These are phyloP conservation scores for Sycobia sp. DNA, from an alignment of 1,140 invertebrate genomes.

Conservation along the genomic window DNA sequence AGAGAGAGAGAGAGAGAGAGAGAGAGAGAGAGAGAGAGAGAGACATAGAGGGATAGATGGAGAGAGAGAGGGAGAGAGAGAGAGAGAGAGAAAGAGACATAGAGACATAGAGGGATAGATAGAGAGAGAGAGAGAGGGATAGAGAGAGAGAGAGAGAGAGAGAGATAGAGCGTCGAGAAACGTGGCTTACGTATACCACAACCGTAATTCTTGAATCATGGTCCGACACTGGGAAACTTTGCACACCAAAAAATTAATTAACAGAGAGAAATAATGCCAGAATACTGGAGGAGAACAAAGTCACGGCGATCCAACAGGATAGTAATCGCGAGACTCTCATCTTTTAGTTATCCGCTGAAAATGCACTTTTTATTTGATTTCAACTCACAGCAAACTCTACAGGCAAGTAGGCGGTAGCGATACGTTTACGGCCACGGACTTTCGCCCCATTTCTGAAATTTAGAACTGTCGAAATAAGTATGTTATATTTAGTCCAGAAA, in stretches of 20 bases:
- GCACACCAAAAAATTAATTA: conserved; percentile 26
- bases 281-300: conserved; percentile 23
- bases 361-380: conserved; percentile 31
- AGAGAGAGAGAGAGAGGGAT: too few relatives aligned
- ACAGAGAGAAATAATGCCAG: conserved; percentile 3
- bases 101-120: too few relatives aligned
- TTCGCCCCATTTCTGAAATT: neutral
- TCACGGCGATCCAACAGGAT: neutral
- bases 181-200: neutral
- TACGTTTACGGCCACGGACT: neutral
- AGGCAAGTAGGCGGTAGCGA: too few relatives aligned
- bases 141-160: too few relatives aligned
- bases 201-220: neutral
- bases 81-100: neutral
- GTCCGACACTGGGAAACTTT: conserved; percentile 6
- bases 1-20: too few relatives aligned
- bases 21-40: too few relatives aligned
- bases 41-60: too few relatives aligned
- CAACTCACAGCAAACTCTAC: too few relatives aligned
- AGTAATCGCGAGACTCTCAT: conserved; percentile 7
- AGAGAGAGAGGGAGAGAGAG: neutral
- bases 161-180: too few relatives aligned
- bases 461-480: conserved; percentile 13
- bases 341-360: conserved; percentile 2
- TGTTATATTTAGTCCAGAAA: conserved; percentile 6